Evolutionary conservation across 2,888 invertebrate species (phyloP).

Genomic region (Copidosoma aretas): DNA sequence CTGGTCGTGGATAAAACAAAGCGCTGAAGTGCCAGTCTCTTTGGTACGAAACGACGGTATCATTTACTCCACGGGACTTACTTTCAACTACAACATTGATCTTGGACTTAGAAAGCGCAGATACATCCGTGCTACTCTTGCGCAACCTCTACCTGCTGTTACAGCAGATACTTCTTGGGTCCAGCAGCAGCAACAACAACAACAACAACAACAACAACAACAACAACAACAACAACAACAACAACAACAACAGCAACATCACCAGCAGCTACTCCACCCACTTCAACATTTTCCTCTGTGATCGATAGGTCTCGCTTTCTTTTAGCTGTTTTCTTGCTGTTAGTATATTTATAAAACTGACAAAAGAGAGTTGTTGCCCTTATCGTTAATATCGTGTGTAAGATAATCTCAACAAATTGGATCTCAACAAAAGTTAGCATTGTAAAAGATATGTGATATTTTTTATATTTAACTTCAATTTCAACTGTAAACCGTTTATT

Average conservation of each 20-base stretch:
- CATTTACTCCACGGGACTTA: slow-evolving; percentile 96
- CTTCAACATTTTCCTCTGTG: slow-evolving; percentile 15
- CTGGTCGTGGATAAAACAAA: slow-evolving; percentile 92
- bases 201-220: too few species aligned
- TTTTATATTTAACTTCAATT: slow-evolving; percentile 8
- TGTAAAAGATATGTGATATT: slow-evolving; percentile 22
- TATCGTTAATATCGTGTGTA: too few species aligned
- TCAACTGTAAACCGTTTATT: neutral
- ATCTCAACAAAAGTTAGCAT: slow-evolving; percentile 20
- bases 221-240: slow-evolving; percentile 50
- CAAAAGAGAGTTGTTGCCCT: too few species aligned
- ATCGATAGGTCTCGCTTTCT: slow-evolving; percentile 1
- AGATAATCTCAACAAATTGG: slow-evolving; percentile 4
- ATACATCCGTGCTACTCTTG: slow-evolving; percentile 77
- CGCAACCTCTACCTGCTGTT: too few species aligned
- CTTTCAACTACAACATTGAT: slow-evolving; percentile 99
- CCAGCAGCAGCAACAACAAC: too few species aligned
- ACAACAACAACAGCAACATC: neutral
- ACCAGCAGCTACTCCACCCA: slow-evolving; percentile 9
- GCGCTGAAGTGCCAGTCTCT: slow-evolving; percentile 91
- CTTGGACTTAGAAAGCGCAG: slow-evolving; percentile 85
- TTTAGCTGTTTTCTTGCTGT: too few species aligned
- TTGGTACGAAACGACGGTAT: slow-evolving; percentile 97
- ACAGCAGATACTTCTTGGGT: too few species aligned
- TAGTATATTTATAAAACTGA: too few species aligned